phyloP scores from a whole-genome alignment of 1,140 invertebrate species.

The Diprion similis region DNA sequence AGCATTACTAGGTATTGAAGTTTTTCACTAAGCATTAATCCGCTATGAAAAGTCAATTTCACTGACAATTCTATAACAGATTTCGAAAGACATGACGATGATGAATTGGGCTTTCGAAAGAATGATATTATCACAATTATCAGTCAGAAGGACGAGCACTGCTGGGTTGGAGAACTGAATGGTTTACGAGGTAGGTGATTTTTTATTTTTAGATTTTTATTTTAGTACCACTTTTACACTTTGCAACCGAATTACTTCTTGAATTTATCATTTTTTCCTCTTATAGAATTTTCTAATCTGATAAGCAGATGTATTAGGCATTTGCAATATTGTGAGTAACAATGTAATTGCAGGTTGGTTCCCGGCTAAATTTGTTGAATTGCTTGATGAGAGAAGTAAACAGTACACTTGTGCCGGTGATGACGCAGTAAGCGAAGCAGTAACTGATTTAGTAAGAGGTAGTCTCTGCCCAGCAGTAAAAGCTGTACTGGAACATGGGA shows the following conservation, averaged over 20 bases:
- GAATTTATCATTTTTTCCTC: not conserved
- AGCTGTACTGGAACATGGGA: constrained; percentile 94
- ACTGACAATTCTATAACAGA: constrained; percentile 65
- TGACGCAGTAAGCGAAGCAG: constrained; percentile 94
- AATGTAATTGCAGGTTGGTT: constrained; percentile 82
- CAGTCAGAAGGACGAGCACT: constrained; percentile 98
- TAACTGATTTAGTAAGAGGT: constrained; percentile 95
- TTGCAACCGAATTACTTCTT: not conserved
- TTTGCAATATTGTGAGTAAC: not conserved
- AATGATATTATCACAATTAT: constrained; percentile 99
- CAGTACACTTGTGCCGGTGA: constrained; percentile 96
- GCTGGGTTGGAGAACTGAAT: constrained; percentile 99
- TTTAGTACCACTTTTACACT: not conserved
- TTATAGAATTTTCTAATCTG: not conserved
- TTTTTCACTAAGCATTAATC: constrained; percentile 14
- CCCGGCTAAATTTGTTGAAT: constrained; percentile 97
- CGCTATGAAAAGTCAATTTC: constrained; percentile 27
- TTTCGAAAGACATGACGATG: constrained; percentile 98
- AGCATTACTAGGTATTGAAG: constrained; percentile 78
- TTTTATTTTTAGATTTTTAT: not conserved
- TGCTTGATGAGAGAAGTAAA: constrained; percentile 96
- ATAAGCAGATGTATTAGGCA: not conserved
- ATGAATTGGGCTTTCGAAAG: constrained; percentile 97
- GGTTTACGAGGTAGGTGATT: constrained; percentile 77
- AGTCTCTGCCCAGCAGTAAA: constrained; percentile 93